Base-by-base conservation (phyloP, 2,113 vertebrate species). In the Sapajus apella region DNA sequence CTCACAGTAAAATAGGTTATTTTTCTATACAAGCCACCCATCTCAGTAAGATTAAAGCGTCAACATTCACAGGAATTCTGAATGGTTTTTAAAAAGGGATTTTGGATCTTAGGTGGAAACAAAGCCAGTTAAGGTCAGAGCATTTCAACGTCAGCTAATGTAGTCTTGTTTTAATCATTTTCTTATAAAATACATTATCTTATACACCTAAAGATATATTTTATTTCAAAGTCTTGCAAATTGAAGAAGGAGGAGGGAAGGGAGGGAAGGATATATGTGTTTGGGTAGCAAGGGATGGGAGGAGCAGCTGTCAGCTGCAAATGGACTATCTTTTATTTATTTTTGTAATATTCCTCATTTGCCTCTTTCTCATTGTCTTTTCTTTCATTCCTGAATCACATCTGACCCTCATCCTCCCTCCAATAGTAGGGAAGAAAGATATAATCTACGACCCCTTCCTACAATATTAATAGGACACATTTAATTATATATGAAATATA, bases 71-170 rank as follows among this genome's bases (percentile, higher is more conserved):
- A 85, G 72, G 2, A 64, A 70, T 79, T 93, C 16, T 86, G 52
- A 89, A 43, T 21, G 5, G 20, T 20, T 96, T 97, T 55, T 76
- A 55, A 84, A 96, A 70, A 84, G 27, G 50, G 55, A 11, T n/a
- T 93, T 82, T 56, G 84, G 9, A 86, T 96, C 27, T 37, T 91
- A 94, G 17, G 13, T 95, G 32, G 88, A 95, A 96, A 95, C 55
- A 96, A 96, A 97, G n/a, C 6, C 79, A 43, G 43, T 58, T 94
- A 93, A 86, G 32, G 92, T 87, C 50, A 95, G 52, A 87, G 45
- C 56, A 88, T 90, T 96, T 94, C 58, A 92, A 8, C 12, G 83
- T 91, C 82, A 89, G 73, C 56, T 88, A 76, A 94, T 85, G 87
- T 35, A 76, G 56, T 84, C 18, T 89, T 13, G 25, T 75, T 96